Percentiles rank a stretch among this genome's conserved stretches.
Conservation (phyloP, 1,140 invertebrate species). For the Ceratina japonica region DNA sequence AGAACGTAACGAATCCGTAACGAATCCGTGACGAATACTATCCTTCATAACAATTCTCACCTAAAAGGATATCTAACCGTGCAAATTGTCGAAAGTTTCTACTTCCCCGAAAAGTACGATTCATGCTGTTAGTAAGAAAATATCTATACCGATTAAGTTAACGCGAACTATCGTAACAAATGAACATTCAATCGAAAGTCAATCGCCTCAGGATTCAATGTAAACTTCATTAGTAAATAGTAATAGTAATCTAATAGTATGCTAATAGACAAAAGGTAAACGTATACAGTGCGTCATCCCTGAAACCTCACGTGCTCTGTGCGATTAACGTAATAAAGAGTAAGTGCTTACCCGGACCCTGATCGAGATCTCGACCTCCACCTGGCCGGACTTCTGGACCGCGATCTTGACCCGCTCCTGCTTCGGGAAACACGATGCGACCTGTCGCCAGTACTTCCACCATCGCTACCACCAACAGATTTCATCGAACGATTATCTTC, state of each 20-base stretch:
- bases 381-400: constrained; percentile 59
- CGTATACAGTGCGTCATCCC: no score
- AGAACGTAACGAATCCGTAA: constrained; percentile 11
- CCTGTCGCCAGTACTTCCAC: constrained; percentile 50
- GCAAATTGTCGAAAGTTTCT: background rate
- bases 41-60: background rate
- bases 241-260: background rate
- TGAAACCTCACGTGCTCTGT: no score
- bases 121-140: background rate
- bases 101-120: background rate
- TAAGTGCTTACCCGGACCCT: constrained; percentile 57
- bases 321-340: background rate
- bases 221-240: background rate
- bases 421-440: constrained; percentile 62
- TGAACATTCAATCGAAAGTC: background rate
- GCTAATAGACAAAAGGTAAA: background rate
- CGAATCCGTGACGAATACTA: background rate
- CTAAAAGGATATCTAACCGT: background rate
- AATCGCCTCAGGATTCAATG: background rate
- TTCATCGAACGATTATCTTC: constrained; percentile 59
- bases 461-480: constrained; percentile 58
- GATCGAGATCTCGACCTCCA: constrained; percentile 66
- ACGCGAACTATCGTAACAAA: background rate
- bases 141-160: background rate
- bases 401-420: constrained; percentile 59